These are phyloP conservation scores for Halocynthia aurantium DNA, from an alignment of 23 tunicate genomes.

Conservation along the genomic window DNA sequence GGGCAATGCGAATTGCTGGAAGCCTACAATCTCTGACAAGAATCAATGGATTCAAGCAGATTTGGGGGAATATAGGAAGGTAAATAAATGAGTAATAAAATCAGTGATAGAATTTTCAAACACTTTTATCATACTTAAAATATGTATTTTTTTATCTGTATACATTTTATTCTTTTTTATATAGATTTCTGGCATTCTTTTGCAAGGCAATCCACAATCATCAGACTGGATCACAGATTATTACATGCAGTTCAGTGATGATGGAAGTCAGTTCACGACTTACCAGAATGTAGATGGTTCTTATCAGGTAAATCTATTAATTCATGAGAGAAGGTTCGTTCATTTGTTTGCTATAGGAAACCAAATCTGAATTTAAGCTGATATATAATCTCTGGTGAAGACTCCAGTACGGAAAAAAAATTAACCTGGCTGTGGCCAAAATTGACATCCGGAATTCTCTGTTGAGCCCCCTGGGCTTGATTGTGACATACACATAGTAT, in stretches of 20 bases:
- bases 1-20: slow-evolving; percentile 60
- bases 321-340: no score
- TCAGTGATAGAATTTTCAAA: background rate
- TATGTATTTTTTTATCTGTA: background rate
- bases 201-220: slow-evolving; percentile 48
- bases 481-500: no score
- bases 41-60: slow-evolving; percentile 69
- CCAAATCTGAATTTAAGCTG: no score
- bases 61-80: slow-evolving; percentile 55
- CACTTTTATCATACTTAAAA: background rate
- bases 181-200: slow-evolving; percentile 51
- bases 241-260: slow-evolving; percentile 53
- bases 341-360: no score
- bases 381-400: no score
- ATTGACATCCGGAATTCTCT: no score
- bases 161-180: background rate
- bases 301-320: slow-evolving; percentile 11
- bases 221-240: slow-evolving; percentile 66
- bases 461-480: no score
- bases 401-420: no score
- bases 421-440: no score
- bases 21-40: slow-evolving; percentile 44
- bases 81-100: slow-evolving; percentile 1
- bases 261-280: slow-evolving; percentile 43
- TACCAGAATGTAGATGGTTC: slow-evolving; percentile 39